Percentiles rank a stretch among this genome's conserved stretches.
Conservation (phyloP, 2,888 invertebrate genomes). For the Tridacna crocea region DNA sequence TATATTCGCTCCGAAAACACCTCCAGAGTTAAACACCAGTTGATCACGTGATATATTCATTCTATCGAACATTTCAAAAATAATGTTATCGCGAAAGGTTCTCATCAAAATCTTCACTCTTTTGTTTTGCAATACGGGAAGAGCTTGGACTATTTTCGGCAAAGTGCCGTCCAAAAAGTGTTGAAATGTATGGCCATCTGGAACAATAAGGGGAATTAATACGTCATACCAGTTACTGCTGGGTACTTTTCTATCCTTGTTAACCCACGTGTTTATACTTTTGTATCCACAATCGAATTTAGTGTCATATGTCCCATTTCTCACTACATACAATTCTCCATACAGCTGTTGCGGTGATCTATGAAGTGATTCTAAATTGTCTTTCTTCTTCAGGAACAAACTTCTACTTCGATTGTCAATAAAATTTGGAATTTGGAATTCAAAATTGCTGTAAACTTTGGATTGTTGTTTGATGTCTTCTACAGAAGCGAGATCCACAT, state of each 20-base stretch:
- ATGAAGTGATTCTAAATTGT: not conserved
- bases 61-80: slow-evolving; percentile 29
- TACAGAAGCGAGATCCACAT: not conserved
- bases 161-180: slow-evolving; percentile 41
- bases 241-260: not conserved
- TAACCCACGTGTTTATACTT: not conserved
- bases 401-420: slow-evolving; percentile 16
- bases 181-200: slow-evolving; percentile 39
- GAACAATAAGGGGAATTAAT: slow-evolving; percentile 25
- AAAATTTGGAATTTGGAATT: not conserved
- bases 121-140: slow-evolving; percentile 14
- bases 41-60: slow-evolving; percentile 36
- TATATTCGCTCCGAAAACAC: slow-evolving; percentile 27
- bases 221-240: slow-evolving; percentile 15
- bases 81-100: slow-evolving; percentile 26
- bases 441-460: not conserved
- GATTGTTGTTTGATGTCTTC: not conserved
- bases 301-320: slow-evolving; percentile 31
- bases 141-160: slow-evolving; percentile 38
- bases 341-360: slow-evolving; percentile 13
- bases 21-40: slow-evolving; percentile 12
- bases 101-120: slow-evolving; percentile 21
- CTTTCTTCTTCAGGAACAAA: slow-evolving; percentile 7
- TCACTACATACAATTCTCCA: slow-evolving; percentile 23
- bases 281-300: slow-evolving; percentile 35